Evolutionary conservation across 2,113 vertebrate species (phyloP).

Genomic region (Bungarus multicinctus): DNA sequence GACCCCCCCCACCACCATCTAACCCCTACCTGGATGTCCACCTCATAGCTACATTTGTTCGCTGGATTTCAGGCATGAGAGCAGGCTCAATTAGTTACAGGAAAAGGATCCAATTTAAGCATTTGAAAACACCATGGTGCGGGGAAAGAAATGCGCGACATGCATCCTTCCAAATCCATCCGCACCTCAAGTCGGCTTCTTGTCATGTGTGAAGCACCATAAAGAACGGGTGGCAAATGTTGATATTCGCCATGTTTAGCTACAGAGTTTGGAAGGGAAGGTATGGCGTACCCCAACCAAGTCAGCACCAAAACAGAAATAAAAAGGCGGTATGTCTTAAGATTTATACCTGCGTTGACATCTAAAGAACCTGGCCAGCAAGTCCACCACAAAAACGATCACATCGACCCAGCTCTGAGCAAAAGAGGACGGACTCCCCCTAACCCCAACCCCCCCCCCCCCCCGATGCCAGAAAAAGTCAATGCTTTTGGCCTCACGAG

Average conservation of each 20-base stretch:
- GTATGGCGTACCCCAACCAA: background rate
- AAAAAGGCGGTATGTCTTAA: background rate
- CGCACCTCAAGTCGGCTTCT: background rate
- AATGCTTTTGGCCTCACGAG: background rate
- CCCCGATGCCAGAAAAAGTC: background rate
- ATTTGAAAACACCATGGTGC: background rate
- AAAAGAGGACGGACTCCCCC: background rate
- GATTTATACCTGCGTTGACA: background rate
- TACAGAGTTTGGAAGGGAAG: fast-evolving
- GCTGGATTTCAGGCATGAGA: background rate
- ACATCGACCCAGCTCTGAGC: background rate
- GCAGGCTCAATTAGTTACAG: background rate
- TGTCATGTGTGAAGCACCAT: background rate
- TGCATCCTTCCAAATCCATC: background rate
- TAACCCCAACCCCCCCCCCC: background rate
- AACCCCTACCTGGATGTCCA: background rate
- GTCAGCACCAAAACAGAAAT: background rate
- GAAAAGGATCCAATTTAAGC: no score
- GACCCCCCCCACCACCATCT: background rate
- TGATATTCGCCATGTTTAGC: background rate
- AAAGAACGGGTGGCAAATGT: background rate
- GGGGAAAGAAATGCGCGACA: background rate
- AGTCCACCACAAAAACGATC: background rate
- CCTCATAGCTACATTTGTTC: background rate
- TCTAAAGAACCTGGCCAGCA: background rate